phyloP scores from a whole-genome alignment of 2,113 vertebrate genomes.

The Delphinapterus leucas region DNA sequence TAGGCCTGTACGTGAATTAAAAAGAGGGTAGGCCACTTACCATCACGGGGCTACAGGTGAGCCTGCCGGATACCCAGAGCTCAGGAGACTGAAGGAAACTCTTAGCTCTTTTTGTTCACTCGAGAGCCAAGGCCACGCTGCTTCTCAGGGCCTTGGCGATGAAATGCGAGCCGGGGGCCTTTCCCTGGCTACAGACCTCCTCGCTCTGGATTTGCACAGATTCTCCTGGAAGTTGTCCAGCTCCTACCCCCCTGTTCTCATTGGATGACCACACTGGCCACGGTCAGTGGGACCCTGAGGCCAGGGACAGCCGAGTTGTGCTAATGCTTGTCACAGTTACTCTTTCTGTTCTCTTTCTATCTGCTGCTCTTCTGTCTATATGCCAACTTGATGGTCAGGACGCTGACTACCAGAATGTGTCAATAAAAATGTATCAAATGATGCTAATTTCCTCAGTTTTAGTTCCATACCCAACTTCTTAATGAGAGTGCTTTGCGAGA shows the following conservation, averaged over 20 bases:
- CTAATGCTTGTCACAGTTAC: not conserved
- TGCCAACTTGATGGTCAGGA: not conserved
- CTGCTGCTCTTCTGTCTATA: not conserved
- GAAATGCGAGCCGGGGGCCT: not conserved
- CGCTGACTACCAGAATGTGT: not conserved
- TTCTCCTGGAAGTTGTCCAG: not conserved
- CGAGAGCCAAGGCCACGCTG: not conserved
- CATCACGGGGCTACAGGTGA: not conserved
- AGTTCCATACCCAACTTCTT: not conserved
- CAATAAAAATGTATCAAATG: not conserved
- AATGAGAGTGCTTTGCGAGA: not conserved
- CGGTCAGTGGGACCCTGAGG: too few species aligned
- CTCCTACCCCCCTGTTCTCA: not conserved
- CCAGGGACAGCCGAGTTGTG: not conserved
- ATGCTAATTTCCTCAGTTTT: not conserved
- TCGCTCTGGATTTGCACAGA: not conserved
- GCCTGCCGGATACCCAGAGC: not conserved
- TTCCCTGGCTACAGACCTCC: not conserved
- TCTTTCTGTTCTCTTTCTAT: not conserved
- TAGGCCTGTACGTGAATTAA: slow-evolving; percentile 20
- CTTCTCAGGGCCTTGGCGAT: not conserved
- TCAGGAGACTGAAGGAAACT: not conserved
- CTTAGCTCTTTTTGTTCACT: slow-evolving; percentile 9
- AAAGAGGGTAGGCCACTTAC: slow-evolving; percentile 25
- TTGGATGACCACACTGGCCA: not conserved